A percentile compares a stretch with the other conserved stretches of the same genome.
Evolutionary conservation across 2,797 vertebrate species (phyloP).

Genomic region (Catamblyrhynchus diadema): DNA sequence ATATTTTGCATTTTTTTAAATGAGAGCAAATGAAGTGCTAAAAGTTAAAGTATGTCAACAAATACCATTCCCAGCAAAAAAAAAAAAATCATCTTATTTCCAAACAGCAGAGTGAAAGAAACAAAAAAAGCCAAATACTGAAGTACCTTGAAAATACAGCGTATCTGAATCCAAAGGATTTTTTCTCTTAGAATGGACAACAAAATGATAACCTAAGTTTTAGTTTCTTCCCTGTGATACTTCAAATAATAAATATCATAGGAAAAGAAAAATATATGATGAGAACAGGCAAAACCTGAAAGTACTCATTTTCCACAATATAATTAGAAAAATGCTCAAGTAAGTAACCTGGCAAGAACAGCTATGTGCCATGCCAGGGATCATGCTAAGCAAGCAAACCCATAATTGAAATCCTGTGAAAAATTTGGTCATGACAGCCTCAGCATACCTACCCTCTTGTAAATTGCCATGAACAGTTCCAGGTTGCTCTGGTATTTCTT

Average conservation of each 20-base stretch:
- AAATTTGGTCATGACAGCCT: not conserved
- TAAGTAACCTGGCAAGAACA: not conserved
- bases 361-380: not conserved
- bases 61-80: not conserved
- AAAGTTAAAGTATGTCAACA: not conserved
- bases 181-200: not conserved
- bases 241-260: not conserved
- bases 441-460: not conserved
- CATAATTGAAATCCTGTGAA: not conserved
- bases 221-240: not conserved
- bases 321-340: not conserved
- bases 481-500: not conserved
- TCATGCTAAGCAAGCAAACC: not conserved
- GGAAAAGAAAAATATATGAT: not conserved
- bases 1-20: not conserved
- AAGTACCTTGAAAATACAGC: not conserved
- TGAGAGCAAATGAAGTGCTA: not conserved
- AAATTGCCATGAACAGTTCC: not conserved
- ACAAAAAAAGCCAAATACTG: not conserved
- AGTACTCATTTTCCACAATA: not conserved
- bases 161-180: not conserved
- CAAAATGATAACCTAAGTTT: not conserved
- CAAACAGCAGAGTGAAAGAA: not conserved
- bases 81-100: not conserved
- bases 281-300: not conserved